Base-by-base conservation (phyloP, 1,140 invertebrate genomes). In the Calephelis virginiensis region DNA sequence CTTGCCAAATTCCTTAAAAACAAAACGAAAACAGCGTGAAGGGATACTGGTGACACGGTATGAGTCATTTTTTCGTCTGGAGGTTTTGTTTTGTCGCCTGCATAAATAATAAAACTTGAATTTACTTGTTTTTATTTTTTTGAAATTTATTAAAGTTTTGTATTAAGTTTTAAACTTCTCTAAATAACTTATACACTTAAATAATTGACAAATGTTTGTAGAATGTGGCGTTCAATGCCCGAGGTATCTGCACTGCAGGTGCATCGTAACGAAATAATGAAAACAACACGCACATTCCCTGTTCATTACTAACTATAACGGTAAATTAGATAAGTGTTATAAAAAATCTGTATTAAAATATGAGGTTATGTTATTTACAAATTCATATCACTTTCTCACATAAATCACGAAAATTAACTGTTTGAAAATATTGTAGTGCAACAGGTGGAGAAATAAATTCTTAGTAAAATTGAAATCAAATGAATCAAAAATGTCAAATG, bases 391-490 rank as follows among this genome's bases (percentile, higher is more conserved):
- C 86, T 86, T 88, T 88, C 81, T 86, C 84, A 89, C 75, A 85
- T 72, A 79, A 77, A 83, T 86, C 77, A 82, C 70, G 77, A 83
- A 82, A 75, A 82, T 69, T 75, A 78, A 76, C 48, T 78, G 86
- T 86, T 89, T 86, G 84, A 89, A 90, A 90, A 81, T 90, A 78
- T 43, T 43, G 40, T 43, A 81, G 76, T 86, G 83, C 86, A 90
- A 88, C 85, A 90, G 88, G 81, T 86, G 68, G 68, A 74, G 43
- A 65, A 65, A 14, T 65, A 56, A 53, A 65, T 45, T 65, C 14
- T 5, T 9, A 56, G 28, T 38, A 65, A 65, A 50, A 45, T 43
- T 28, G 49, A 65, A 65, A 65, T 13, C 43, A 59, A 28, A 56
- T 59, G 37, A 70, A 65, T 67, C 61, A 67, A 59, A 61, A 63